Evolutionary conservation across 2,888 invertebrate genomes (phyloP), one percentile per base, ranked within the genome.

Genomic region (Halictus quadricinctus): DNA sequence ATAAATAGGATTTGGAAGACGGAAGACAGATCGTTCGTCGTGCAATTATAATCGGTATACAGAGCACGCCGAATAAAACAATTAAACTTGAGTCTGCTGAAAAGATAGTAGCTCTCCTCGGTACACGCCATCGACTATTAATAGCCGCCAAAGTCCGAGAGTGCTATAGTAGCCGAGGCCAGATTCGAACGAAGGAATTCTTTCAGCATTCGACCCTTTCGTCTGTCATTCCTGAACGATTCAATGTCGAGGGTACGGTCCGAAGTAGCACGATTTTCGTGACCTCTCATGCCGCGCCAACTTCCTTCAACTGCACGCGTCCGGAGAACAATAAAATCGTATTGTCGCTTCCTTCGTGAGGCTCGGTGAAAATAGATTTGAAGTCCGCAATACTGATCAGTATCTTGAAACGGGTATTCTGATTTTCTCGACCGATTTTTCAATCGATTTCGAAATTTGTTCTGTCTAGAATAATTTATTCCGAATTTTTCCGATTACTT

Each of bases 171-270:
- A 85, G 80, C 77, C 85, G 90, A 87, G 88, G 90, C 89, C 90
- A 86, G 76, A 90, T 88, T 79, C 87, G 78, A 83, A 41, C 74
- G 83, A 81, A 85, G 81, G 85, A 89, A 90, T 88, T 88, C 83
- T 84, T 76, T 81, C 72, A 73, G 69, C 81, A 73, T 81, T 77
- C 84, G 82, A 88, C 84, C 84, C 76, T 72, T 83, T 83, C 72
- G 85, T 80, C 79, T 76, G 81, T 41, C 84, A 46, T 84, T 80
- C 79, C 50, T 77, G 66, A n/a, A 60, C 54, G 43, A 84, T 89
- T 89, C 90, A 90, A 90, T 90, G 90, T 90, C 90, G 90, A 89
- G 88, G 88, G 75, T 90, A 84, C 76, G 58, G 60, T 43, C 69
- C 41, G 48, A 83, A 85, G 78, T 82, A 50, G 69, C 86, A 73